Evolutionary conservation across 2,113 vertebrate genomes (phyloP), one percentile per base, ranked within the genome.

Genomic region (Mormyrus lacerda): DNA sequence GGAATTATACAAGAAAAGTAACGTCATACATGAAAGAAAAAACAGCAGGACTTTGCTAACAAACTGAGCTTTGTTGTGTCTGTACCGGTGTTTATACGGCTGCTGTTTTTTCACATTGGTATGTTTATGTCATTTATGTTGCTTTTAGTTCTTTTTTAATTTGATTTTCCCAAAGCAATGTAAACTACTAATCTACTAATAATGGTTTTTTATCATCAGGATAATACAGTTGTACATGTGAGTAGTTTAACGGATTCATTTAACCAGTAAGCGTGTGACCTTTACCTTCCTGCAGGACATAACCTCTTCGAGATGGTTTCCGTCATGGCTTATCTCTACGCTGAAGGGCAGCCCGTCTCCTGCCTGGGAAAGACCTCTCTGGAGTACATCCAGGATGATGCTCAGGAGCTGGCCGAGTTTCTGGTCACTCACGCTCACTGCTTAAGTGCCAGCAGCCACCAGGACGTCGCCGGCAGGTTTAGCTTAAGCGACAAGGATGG

Each of bases 331-430:
- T 96, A 96, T 92, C 92, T 93, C 92, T 95, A 93, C 87, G 88
- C 88, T 0, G 94, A 94, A 76, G 95, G 93, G 44, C 93, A 93
- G 10, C 92, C 95, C 53, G 89, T 92, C 4, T 94, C 95, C 35
- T 95, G 94, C 73, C 92, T 96, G 0, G 92, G 93, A 35, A 93
- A 93, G 11, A 86, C 91, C 11, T 95, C 91, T 0, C 19, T 98
- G 89, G 91, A 92, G 42, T 97, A 97, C 55, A 91, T 95, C 89
- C 93, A 90, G 90, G 97, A 97, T 86, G 89, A 95, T 85, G 94
- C 94, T 9, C 96, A 96, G 93, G 95, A 96, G 76, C 92, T 97
- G 89, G 96, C 96, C 27, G 90, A 90, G 31, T 95, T 96, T 91
- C 94, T 98, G 39, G 92, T 95, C 0, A 89, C 90, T 79, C 95